phyloP scores from a whole-genome alignment of 2,113 vertebrate genomes.

The Oostethus manadensis region DNA sequence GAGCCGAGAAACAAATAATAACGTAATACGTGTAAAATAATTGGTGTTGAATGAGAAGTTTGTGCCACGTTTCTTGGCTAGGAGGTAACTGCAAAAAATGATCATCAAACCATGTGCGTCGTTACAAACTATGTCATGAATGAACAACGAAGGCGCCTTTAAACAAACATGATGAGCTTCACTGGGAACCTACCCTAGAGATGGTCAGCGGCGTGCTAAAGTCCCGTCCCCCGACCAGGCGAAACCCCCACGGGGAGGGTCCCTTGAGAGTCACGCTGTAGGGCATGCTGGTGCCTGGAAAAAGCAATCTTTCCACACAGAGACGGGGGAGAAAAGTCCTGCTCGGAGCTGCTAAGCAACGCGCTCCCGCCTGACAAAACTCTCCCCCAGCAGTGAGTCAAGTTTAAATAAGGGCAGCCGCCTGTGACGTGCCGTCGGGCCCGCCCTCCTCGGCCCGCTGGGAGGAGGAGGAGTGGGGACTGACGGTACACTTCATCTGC shows the following conservation, averaged over 20 bases:
- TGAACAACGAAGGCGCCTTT: too few relatives aligned
- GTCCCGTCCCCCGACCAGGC: conserved; percentile 90
- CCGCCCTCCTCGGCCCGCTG: conserved; percentile 26
- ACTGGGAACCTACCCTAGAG: conserved; percentile 81
- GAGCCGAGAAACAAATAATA: too few relatives aligned
- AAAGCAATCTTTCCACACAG: conserved; percentile 21
- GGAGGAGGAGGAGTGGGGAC: conserved; percentile 16
- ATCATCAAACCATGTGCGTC: too few relatives aligned
- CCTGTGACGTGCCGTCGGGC: conserved; percentile 51
- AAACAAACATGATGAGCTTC: not conserved
- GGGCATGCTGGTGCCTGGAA: conserved; percentile 66
- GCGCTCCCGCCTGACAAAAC: conserved; percentile 49
- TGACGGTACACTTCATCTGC: not conserved
- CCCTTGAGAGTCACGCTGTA: conserved; percentile 84
- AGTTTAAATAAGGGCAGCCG: conserved; percentile 67
- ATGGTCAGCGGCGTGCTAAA: conserved; percentile 91
- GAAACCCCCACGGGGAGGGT: conserved; percentile 94
- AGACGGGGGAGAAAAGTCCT: conserved; percentile 24
- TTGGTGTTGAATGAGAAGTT: too few relatives aligned
- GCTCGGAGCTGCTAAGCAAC: conserved; percentile 61
- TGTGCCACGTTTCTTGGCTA: too few relatives aligned
- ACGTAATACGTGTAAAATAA: too few relatives aligned
- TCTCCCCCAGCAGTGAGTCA: conserved; percentile 42
- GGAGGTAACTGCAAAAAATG: too few relatives aligned
- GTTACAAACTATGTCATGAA: too few relatives aligned